Evolutionary conservation across 2,113 vertebrate genomes (phyloP), one percentile per base, ranked within the genome.

Genomic region (Peromyscus maniculatus): DNA sequence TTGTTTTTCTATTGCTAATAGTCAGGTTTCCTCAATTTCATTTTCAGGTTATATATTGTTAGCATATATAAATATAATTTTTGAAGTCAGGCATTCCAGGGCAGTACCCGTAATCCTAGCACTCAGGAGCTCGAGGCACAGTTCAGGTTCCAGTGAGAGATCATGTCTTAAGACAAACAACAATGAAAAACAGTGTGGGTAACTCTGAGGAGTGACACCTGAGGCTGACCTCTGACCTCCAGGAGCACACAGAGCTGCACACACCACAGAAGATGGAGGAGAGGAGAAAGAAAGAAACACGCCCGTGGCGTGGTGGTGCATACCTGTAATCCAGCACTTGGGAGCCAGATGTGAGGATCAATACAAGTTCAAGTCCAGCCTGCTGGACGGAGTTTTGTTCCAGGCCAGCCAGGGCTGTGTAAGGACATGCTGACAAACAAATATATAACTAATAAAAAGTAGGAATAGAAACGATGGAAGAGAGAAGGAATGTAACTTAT

Each of bases 1-100:
- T 72, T 72, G n/a, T 93, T 59, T 96, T 71, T 89, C 49, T n/a
- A n/a, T 74, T 89, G 21, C 91, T n/a, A 57, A n/a, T 86, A 57
- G 36, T 78, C 93, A 66, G 72, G 9, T 64, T 89, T 93, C 52
- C 79, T 62, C 84, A 84, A 75, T 89, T 80, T 89, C n/a, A 71
- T 82, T 80, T 96, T 90, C 39, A 71, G 39, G 36, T 75, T 90
- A 78, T 91, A 59, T 52, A 66, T 88, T 72, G 31, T 67, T 62
- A 52, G 55, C 64, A 33, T 62, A 64, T 79, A 94, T n/a, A 94
- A 80, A 89, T 31, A 49, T 22, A 67, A n/a, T 74, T 80, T 93
- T 79, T 67, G 16, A 88, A 75, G 62, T 11, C 26, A 90, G 55
- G 57, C 39, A 24, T 77, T 31, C 17, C 46, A 17, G 39, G 57